A percentile compares a stretch with the other conserved stretches of the same genome.
Conservation (phyloP, 2,797 vertebrate species). For the Smutsia gigantea region DNA sequence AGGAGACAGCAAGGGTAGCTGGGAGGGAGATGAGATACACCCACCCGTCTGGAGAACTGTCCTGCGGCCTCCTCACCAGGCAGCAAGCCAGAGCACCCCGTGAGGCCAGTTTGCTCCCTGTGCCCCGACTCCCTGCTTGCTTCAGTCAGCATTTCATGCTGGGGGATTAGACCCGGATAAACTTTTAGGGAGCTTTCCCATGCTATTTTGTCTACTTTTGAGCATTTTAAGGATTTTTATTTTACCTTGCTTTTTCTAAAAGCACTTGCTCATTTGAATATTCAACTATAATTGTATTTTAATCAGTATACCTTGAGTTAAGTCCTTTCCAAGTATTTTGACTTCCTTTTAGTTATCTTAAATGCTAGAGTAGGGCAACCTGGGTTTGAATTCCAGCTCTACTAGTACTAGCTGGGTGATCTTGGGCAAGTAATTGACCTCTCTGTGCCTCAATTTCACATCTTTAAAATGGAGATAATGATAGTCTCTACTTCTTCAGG, state of each 20-base stretch:
- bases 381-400: background rate
- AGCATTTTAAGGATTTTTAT: background rate
- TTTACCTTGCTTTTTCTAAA: background rate
- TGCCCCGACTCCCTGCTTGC: background rate
- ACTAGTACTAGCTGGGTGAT: background rate
- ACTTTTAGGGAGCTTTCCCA: background rate
- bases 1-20: background rate
- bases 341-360: background rate
- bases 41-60: background rate
- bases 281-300: background rate
- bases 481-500: background rate
- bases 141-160: background rate
- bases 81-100: background rate
- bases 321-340: background rate
- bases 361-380: background rate
- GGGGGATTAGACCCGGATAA: background rate
- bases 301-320: background rate
- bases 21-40: background rate
- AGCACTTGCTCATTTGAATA: background rate
- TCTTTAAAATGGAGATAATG: background rate
- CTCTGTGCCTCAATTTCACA: background rate
- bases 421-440: background rate
- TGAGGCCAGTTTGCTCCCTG: background rate
- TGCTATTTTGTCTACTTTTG: background rate
- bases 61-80: fast-evolving